Base-by-base conservation (phyloP, 2,888 invertebrate species). In the Stegophylla sp. region DNA sequence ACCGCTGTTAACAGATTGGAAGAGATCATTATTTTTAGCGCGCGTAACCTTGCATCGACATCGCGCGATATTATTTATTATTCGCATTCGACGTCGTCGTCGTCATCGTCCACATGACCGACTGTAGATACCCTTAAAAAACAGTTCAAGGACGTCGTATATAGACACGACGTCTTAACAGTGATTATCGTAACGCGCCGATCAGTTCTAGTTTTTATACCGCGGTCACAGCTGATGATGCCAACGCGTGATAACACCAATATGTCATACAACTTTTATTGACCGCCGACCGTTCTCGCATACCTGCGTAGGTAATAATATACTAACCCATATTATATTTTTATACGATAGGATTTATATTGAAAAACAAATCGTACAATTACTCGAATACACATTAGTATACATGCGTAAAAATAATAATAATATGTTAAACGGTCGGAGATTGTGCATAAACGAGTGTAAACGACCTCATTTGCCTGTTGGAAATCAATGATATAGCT, bases 131-230 rank as follows among this genome's bases (percentile, higher is more conserved):
- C 59, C 59, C 59, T 26, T 45, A 59, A 13, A 26, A 45, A 53
- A 73, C 59, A 26, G 59, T 73, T 43, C 72, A 73, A 73, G 72
- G 72, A 43, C 72, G 59, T 45, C 72, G 59, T 73, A 73, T 56
- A 73, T 59, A n/a, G n/a, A 17, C 48, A 10, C 34, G 17, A n/a
- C 56, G 59, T n/a, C n/a, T n/a, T n/a, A n/a, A n/a, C n/a, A n/a
- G n/a, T n/a, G n/a, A n/a, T 59, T 73, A 73, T 73, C 72, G 17
- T 23, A 7, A 34, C 7, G 20, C 20, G 3, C 41, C 26, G 13
- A 56, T 59, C 72, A 51, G 72, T 72, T 59, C 43, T 43, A 26
- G 59, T 73, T 43, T n/a, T n/a, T n/a, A n/a, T 26, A 26, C 59
- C n/a, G 9, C 48, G 48, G 67, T 69, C 48, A 56, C 5, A n/a